Evolutionary conservation across 2,888 invertebrate species (phyloP).

Genomic region (Aradus depressus): DNA sequence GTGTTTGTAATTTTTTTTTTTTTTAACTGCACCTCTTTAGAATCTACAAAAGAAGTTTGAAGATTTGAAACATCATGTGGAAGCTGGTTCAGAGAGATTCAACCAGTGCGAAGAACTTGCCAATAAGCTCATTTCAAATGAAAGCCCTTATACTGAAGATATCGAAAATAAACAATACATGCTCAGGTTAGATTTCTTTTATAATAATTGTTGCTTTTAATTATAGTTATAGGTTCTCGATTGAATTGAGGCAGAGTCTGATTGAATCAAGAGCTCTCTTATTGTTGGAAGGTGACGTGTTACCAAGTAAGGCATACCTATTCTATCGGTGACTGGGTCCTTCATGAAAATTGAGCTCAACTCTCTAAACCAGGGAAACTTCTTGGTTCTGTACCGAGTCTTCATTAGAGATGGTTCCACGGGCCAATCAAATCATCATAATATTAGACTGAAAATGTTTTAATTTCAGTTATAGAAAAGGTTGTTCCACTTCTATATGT

Average conservation of each 20-base stretch:
- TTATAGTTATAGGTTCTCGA: background rate
- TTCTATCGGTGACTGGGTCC: no score
- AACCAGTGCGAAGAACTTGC: constrained; percentile 83
- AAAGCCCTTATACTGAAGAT: constrained; percentile 73
- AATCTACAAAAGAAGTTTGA: constrained; percentile 81
- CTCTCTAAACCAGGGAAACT: constrained; percentile 7
- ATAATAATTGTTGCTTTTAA: background rate
- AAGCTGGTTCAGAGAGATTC: constrained; percentile 80
- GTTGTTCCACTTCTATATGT: no score
- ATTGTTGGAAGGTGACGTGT: no score
- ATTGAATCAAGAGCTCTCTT: no score
- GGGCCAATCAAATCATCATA: no score
- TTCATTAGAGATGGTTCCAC: no score
- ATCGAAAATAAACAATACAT: constrained; percentile 79
- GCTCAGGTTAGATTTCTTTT: constrained; percentile 51
- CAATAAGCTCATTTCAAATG: constrained; percentile 72
- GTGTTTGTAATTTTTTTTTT: constrained; percentile 10
- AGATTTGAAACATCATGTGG: constrained; percentile 81
- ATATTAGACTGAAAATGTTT: no score
- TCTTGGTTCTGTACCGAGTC: no score
- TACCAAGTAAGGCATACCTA: no score
- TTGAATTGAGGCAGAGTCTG: no score
- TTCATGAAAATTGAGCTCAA: no score
- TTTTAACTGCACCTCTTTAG: constrained; percentile 37
- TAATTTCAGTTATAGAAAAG: no score